phyloP scores from a whole-genome alignment of 2,888 invertebrate species.

The Dicyrtomina minuta region DNA sequence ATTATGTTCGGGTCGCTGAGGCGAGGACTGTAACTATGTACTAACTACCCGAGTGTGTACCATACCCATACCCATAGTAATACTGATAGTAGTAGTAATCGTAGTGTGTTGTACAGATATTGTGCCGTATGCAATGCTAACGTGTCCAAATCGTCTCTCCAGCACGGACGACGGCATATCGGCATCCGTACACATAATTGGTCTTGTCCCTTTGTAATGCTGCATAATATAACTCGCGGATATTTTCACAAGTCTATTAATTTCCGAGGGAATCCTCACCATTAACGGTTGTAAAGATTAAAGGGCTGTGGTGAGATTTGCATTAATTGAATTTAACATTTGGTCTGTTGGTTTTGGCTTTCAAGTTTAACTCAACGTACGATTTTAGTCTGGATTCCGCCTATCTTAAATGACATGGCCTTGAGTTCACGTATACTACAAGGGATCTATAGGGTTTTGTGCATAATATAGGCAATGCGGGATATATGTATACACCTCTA shows the following conservation, averaged over 20 bases:
- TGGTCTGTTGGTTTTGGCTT: neutral
- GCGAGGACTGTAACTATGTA: neutral
- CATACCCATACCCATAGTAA: no score
- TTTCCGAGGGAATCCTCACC: conserved; percentile 4
- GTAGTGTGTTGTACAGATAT: no score
- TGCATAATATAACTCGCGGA: neutral
- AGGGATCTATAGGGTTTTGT: no score
- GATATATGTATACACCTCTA: no score
- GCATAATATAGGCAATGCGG: no score
- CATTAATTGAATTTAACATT: conserved; percentile 14
- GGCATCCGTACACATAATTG: no score
- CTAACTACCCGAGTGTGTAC: neutral
- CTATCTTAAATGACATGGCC: no score
- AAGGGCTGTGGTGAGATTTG: conserved; percentile 27
- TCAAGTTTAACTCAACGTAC: neutral
- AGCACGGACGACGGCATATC: neutral
- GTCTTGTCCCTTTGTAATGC: neutral
- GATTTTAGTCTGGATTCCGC: no score
- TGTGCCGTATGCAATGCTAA: no score
- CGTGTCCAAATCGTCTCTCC: neutral
- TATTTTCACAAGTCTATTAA: conserved; percentile 27
- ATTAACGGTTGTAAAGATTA: conserved; percentile 18
- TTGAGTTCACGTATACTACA: no score
- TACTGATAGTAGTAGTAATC: no score
- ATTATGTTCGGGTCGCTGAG: conserved; percentile 4